Conservation (phyloP, 2,113 vertebrate genomes). For the Lasiurus cinereus region DNA sequence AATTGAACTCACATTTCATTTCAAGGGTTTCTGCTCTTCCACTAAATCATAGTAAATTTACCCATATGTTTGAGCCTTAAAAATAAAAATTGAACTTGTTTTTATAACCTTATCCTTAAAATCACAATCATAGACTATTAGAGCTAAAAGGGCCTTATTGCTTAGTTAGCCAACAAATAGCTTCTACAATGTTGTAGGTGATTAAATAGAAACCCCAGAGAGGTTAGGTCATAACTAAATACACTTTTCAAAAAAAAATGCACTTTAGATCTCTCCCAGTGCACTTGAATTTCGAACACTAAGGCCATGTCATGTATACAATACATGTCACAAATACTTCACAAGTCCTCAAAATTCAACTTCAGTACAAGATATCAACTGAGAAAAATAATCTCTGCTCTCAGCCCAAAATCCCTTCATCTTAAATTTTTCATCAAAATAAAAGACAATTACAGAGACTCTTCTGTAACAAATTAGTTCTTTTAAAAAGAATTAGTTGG, state of each 20-base stretch:
- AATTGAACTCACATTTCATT: constrained; percentile 44
- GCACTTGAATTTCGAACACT: not conserved
- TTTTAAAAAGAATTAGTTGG: constrained; percentile 3
- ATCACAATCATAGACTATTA: not conserved
- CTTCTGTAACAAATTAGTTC: not conserved
- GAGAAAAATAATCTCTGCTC: constrained; percentile 27
- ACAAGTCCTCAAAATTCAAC: constrained; percentile 30
- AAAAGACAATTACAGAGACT: not conserved
- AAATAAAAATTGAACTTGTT: constrained; percentile 36
- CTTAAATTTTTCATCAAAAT: constrained; percentile 58
- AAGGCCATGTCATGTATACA: not conserved
- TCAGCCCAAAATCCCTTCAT: not conserved
- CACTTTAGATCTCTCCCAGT: not conserved
- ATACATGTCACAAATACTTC: not conserved
- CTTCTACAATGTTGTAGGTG: not conserved
- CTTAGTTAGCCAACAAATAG: not conserved
- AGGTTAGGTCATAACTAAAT: not conserved
- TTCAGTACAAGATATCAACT: not conserved
- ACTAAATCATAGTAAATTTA: constrained; percentile 31
- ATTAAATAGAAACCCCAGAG: not conserved
- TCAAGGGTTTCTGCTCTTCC: not conserved
- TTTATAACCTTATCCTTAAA: constrained; percentile 13
- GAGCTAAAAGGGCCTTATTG: not conserved
- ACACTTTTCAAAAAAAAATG: not conserved
- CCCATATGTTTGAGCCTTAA: not conserved